A percentile compares a stretch with the other conserved stretches of the same genome.
Evolutionary conservation across 2,113 vertebrate species (phyloP).

Genomic region (Myrmecophaga tridactyla): DNA sequence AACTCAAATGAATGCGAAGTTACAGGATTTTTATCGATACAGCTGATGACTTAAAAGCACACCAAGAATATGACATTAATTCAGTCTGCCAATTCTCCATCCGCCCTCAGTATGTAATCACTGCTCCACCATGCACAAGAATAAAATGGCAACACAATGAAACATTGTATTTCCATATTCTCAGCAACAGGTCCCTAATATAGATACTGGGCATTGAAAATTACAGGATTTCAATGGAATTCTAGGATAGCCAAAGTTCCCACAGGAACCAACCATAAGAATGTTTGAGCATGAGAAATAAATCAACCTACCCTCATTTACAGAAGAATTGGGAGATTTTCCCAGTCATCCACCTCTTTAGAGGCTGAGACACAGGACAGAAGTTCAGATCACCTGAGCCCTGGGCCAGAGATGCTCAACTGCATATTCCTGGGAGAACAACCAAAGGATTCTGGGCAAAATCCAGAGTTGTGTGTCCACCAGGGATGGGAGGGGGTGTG

Average conservation of each 20-base stretch:
- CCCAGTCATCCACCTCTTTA: accelerated
- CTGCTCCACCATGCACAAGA: not conserved
- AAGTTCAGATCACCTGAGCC: not conserved
- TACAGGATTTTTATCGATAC: not conserved
- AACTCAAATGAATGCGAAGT: not conserved
- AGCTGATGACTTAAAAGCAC: not conserved
- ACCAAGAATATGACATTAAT: accelerated
- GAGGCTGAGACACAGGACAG: not conserved
- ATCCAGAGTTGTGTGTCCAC: not conserved
- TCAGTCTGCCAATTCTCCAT: accelerated
- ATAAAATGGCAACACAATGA: not conserved
- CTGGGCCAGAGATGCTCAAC: not conserved
- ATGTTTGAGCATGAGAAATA: not conserved
- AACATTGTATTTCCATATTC: not conserved
- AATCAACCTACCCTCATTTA: accelerated
- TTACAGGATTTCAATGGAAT: not conserved
- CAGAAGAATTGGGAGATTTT: accelerated
- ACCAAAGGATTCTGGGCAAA: not conserved
- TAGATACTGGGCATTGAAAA: not conserved
- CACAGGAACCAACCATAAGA: not conserved
- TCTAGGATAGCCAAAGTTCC: not conserved
- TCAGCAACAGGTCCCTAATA: not conserved
- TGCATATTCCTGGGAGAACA: not conserved
- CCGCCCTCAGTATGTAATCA: too few relatives aligned
- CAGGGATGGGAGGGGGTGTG: too few relatives aligned